phyloP scores from a whole-genome alignment of 2,888 invertebrate species.

The Amiota communis region DNA sequence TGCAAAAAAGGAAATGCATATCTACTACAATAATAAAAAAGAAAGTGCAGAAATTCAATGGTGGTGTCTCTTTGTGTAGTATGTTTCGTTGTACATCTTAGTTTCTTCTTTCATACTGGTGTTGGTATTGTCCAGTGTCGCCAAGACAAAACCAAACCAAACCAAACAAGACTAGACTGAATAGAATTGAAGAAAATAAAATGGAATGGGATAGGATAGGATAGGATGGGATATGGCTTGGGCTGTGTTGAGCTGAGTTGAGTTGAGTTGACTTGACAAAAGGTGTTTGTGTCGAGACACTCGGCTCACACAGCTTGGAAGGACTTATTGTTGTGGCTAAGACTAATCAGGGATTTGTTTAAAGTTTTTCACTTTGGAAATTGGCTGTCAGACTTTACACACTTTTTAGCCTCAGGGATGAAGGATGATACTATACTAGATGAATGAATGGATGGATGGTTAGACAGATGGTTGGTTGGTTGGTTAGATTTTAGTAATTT shows the following conservation, averaged over 20 bases:
- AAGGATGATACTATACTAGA: no score
- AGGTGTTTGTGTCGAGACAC: constrained; percentile 23
- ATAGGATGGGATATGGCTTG: neutral
- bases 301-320: neutral
- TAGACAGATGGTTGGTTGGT: no score
- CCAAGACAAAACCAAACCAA: no score
- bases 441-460: no score
- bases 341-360: constrained; percentile 27
- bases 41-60: constrained; percentile 1
- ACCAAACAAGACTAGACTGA: no score
- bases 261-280: constrained; percentile 15
- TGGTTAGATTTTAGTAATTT: no score
- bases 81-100: neutral
- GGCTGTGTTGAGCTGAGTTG: neutral
- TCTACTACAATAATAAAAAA: neutral
- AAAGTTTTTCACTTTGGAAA: constrained; percentile 19
- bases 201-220: neutral
- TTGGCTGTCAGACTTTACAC: constrained; percentile 22
- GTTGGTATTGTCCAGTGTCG: neutral
- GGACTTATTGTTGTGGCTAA: constrained; percentile 28
- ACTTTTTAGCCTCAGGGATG: neutral
- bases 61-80: constrained; percentile 12
- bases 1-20: neutral
- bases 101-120: neutral
- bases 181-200: no score